Conservation (phyloP, 2,113 vertebrate genomes). For the Tyrannus savana region DNA sequence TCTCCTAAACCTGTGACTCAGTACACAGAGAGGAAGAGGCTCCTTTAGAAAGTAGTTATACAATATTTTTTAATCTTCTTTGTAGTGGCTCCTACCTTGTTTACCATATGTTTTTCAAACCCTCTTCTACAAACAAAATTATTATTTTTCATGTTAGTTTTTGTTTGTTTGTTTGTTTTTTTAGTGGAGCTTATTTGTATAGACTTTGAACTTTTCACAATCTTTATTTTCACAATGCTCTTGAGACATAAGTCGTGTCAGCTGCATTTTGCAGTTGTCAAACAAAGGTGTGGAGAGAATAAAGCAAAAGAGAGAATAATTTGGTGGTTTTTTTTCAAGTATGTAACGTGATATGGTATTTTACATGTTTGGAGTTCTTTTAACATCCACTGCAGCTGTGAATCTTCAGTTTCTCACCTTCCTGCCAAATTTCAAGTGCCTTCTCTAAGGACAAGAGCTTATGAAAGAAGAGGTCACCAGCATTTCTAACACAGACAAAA, state of each 20-base stretch:
- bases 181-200: not conserved
- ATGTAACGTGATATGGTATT: not conserved
- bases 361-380: not conserved
- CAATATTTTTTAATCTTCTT: not conserved
- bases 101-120: not conserved
- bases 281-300: not conserved
- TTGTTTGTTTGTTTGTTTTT: not conserved
- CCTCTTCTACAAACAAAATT: not conserved
- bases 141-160: not conserved
- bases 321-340: not conserved
- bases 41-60: not conserved
- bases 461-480: not conserved
- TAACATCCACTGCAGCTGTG: not conserved
- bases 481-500: not conserved
- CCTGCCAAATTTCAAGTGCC: slow-evolving; percentile 27
- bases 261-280: not conserved
- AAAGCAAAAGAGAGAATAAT: not conserved
- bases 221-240: not conserved
- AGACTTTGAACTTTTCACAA: not conserved
- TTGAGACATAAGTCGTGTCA: not conserved
- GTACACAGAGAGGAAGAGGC: not conserved
- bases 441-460: not conserved
- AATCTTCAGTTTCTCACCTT: slow-evolving; percentile 10
- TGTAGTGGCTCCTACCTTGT: not conserved
- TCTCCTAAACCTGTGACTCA: not conserved